Evolutionary conservation across 2,113 vertebrate genomes (phyloP).

Genomic region (Notothenia coriiceps): DNA sequence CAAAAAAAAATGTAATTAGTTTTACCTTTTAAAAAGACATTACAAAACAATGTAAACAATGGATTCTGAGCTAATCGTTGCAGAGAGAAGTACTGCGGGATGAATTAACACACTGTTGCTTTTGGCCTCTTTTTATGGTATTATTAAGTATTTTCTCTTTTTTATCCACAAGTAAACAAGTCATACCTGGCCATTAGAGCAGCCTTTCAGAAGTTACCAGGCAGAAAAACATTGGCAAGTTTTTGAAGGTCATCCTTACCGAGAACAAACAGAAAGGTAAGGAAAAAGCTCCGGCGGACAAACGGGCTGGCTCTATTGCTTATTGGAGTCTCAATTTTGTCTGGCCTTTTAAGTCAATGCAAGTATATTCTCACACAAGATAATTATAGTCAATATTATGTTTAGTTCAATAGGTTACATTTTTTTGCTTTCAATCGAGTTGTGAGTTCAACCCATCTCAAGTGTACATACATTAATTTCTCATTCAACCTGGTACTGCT

Average conservation of each 20-base stretch:
- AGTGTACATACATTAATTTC: neutral
- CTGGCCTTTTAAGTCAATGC: neutral
- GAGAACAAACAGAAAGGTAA: neutral
- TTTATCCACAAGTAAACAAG: too few species aligned
- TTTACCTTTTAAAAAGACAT: too few species aligned
- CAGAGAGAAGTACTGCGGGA: too few species aligned
- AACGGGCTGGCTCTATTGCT: neutral
- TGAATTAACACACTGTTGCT: neutral
- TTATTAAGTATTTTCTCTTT: too few species aligned
- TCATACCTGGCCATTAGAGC: too few species aligned
- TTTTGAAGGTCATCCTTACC: neutral
- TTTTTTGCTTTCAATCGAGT: neutral
- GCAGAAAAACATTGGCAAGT: neutral
- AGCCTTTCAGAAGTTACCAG: neutral
- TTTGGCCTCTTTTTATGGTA: neutral
- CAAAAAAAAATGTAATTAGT: too few species aligned
- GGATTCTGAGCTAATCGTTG: too few species aligned
- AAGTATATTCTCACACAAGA: neutral
- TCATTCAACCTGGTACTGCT: neutral
- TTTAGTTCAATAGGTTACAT: neutral
- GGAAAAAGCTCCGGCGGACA: neutral
- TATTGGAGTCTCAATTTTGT: neutral
- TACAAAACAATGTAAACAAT: too few species aligned
- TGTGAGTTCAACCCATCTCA: neutral
- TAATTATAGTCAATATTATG: neutral